These are phyloP conservation scores for Lycodopsis pacificus DNA, from an alignment of 2,797 vertebrate genomes.

Conservation along the genomic window DNA sequence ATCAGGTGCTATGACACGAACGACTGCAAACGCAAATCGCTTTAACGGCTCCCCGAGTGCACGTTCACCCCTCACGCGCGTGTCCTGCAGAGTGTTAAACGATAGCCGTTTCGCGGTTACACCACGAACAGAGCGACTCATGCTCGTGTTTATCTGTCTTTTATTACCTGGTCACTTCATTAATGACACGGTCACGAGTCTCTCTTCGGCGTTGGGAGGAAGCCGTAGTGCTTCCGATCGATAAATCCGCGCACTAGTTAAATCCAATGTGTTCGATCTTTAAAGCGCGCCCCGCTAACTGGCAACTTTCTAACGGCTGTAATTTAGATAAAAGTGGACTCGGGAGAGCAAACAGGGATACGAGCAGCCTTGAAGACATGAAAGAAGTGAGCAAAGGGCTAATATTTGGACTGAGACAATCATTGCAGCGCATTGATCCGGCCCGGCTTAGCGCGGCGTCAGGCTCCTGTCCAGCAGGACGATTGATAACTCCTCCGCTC, in stretches of 20 bases:
- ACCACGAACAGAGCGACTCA: background rate
- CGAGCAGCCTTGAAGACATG: constrained; percentile 73
- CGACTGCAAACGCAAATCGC: constrained; percentile 36
- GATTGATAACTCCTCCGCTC: constrained; percentile 56
- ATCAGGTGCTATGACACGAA: constrained; percentile 29
- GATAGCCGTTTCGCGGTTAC: constrained; percentile 48
- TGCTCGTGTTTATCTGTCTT: background rate
- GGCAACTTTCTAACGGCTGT: constrained; percentile 76
- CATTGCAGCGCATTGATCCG: constrained; percentile 87
- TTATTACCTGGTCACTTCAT: background rate
- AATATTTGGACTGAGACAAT: constrained; percentile 87
- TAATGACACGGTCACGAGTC: background rate
- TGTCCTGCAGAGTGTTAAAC: constrained; percentile 53
- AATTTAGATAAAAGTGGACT: constrained; percentile 74
- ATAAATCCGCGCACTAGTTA: constrained; percentile 11
- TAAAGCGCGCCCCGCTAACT: constrained; percentile 38
- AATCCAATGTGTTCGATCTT: constrained; percentile 32
- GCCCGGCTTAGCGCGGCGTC: constrained; percentile 76
- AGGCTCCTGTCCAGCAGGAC: constrained; percentile 67
- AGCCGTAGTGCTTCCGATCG: background rate
- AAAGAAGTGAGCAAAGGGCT: constrained; percentile 78
- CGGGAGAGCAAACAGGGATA: constrained; percentile 63
- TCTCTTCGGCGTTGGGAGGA: background rate
- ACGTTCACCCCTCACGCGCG: background rate
- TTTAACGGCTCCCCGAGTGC: constrained; percentile 30